A percentile compares a stretch with the other conserved stretches of the same genome.
Evolutionary conservation across 2,113 vertebrate genomes (phyloP).

Genomic region (Ammodytes marinus): DNA sequence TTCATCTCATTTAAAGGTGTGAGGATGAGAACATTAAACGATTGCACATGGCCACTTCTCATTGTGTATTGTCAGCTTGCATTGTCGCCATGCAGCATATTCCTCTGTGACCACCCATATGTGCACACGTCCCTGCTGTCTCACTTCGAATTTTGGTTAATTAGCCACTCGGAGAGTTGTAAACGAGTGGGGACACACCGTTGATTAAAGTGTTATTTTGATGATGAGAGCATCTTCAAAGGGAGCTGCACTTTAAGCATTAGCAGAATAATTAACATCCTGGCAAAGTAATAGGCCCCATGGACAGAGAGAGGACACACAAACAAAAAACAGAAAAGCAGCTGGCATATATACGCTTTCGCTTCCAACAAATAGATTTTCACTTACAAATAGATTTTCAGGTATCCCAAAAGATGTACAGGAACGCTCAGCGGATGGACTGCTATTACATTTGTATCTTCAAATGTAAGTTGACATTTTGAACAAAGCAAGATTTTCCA

Average conservation of each 20-base stretch:
- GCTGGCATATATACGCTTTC: no score
- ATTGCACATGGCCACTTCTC: constrained; percentile 9
- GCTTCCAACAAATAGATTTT: background rate
- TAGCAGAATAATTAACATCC: constrained; percentile 70
- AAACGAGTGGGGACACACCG: constrained; percentile 62
- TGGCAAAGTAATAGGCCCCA: constrained; percentile 44
- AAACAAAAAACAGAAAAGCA: constrained; percentile 11
- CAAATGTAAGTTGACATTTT: constrained; percentile 5
- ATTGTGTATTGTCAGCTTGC: background rate
- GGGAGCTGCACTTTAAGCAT: constrained; percentile 71
- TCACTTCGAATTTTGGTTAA: constrained; percentile 61
- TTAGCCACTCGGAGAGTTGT: constrained; percentile 70
- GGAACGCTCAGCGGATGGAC: background rate
- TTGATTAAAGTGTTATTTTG: constrained; percentile 76
- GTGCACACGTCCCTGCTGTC: constrained; percentile 37
- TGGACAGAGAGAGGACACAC: constrained; percentile 42
- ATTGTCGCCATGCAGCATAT: background rate
- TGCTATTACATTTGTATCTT: background rate
- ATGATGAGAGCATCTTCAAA: constrained; percentile 65
- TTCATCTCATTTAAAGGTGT: background rate
- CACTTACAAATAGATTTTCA: background rate
- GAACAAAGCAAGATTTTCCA: background rate
- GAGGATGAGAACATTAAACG: background rate
- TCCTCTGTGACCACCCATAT: constrained; percentile 44
- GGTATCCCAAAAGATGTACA: background rate